Conservation (phyloP, 2,113 vertebrate species). For the Phylloscopus trochiloides region DNA sequence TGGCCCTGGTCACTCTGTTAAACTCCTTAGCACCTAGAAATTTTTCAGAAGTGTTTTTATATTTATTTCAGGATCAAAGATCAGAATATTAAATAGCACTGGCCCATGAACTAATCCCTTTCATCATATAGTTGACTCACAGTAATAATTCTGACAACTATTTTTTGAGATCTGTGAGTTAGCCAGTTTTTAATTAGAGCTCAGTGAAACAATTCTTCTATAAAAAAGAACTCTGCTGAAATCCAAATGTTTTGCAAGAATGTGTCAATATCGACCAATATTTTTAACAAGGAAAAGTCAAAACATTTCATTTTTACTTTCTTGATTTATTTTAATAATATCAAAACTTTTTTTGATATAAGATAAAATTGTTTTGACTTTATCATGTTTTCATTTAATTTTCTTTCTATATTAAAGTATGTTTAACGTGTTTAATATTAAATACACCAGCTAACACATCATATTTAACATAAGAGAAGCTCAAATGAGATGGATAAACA, state of each 20-base stretch:
- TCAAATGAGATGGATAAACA: conserved; percentile 21
- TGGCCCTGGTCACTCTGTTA: background rate
- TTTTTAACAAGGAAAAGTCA: conserved; percentile 54
- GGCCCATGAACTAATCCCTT: background rate
- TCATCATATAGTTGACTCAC: background rate
- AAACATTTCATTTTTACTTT: conserved; percentile 61
- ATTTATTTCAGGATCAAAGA: background rate
- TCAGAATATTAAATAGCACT: background rate
- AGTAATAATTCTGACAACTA: background rate
- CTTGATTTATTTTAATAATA: conserved; percentile 49
- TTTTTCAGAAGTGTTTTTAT: background rate
- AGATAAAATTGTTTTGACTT: conserved; percentile 47
- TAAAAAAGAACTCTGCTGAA: conserved; percentile 31
- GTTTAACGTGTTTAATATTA: conserved; percentile 19
- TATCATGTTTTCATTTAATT: background rate
- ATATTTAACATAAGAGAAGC: background rate
- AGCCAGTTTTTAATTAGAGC: conserved; percentile 61
- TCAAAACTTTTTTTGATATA: conserved; percentile 29
- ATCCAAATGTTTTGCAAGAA: conserved; percentile 52
- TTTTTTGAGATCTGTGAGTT: conserved; percentile 12
- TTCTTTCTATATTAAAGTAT: conserved; percentile 27
- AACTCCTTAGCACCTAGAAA: background rate
- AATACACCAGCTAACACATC: conserved; percentile 23
- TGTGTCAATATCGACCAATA: conserved; percentile 48
- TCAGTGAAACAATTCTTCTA: conserved; percentile 35